Evolutionary conservation across 2,888 invertebrate species (phyloP).

Genomic region (Resseliella maxima): DNA sequence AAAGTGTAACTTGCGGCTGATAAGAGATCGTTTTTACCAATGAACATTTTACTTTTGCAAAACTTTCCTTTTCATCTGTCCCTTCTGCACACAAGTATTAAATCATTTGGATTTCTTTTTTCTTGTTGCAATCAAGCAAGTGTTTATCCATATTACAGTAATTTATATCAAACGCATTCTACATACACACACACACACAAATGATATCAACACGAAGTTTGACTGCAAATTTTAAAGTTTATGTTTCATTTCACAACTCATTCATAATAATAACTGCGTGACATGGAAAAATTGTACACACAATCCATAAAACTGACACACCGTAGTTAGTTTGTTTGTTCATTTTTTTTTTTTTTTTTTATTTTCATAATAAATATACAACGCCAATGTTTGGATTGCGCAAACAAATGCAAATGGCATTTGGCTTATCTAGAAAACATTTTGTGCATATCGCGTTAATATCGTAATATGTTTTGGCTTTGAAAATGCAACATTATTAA

Average conservation of each 20-base stretch:
- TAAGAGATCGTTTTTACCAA: not conserved
- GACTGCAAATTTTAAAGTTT: not conserved
- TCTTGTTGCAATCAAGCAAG: not conserved
- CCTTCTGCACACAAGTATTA: not conserved
- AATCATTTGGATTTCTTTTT: not conserved
- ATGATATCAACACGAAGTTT: not conserved
- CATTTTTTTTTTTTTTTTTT: not conserved
- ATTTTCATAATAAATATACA: not conserved
- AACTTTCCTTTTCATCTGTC: not conserved
- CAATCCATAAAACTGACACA: constrained; percentile 29
- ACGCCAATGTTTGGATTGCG: not conserved
- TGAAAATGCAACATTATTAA: constrained; percentile 34
- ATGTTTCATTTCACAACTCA: not conserved
- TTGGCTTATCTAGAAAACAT: constrained; percentile 5
- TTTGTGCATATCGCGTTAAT: constrained; percentile 28
- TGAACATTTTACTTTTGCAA: too few species aligned
- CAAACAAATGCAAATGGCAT: constrained; percentile 17
- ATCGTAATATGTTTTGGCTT: constrained; percentile 4
- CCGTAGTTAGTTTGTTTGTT: not conserved
- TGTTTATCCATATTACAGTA: not conserved
- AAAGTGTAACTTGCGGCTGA: not conserved
- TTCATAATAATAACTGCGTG: not conserved
- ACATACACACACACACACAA: not conserved
- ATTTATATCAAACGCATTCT: not conserved
- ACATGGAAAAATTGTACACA: not conserved